Percentiles rank a stretch among this genome's conserved stretches.
Evolutionary conservation across 2,797 vertebrate species (phyloP).

Genomic region (Bucorvus abyssinicus): DNA sequence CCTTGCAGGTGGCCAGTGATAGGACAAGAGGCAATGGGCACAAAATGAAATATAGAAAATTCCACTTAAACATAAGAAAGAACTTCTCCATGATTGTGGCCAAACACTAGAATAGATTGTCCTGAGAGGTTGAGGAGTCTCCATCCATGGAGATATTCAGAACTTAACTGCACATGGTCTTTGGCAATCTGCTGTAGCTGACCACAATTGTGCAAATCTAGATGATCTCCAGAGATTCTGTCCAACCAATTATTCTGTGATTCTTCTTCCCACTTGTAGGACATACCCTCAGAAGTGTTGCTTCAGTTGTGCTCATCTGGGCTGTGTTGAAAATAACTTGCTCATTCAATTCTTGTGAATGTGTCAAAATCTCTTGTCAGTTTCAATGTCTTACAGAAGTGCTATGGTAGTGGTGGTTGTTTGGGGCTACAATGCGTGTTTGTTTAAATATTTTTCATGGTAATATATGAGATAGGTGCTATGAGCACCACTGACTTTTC

Average conservation of each 20-base stretch:
- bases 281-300: neutral
- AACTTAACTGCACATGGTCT: neutral
- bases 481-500: neutral
- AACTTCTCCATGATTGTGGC: accelerated
- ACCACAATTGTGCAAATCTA: neutral
- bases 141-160: neutral
- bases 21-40: too few species aligned
- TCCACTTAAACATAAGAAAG: neutral
- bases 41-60: neutral
- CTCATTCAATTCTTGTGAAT: neutral
- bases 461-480: neutral
- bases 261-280: neutral
- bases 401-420: neutral
- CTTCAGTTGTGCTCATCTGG: neutral
- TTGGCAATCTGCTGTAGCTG: neutral
- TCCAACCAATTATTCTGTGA: neutral
- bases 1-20: too few species aligned
- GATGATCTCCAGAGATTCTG: neutral
- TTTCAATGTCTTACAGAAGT: neutral
- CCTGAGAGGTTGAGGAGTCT: accelerated
- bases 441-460: neutral
- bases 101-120: neutral
- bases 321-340: neutral
- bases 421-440: neutral
- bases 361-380: neutral